Percentiles rank a stretch among this genome's conserved stretches.
Evolutionary conservation across 2,113 vertebrate species (phyloP).

Genomic region (Monarcha castaneiventris): DNA sequence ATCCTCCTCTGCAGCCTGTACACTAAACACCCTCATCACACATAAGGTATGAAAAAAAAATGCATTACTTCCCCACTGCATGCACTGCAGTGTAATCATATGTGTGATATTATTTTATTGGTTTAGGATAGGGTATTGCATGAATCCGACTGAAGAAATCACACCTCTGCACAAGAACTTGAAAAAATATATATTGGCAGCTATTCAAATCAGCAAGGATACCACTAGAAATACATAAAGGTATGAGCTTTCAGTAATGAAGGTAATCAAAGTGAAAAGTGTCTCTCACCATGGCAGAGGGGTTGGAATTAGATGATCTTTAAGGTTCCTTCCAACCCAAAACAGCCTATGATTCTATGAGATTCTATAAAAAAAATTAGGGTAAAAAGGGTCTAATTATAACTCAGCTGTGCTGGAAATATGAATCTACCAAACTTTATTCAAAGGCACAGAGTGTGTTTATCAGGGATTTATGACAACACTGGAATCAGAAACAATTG

Average conservation of each 20-base stretch:
- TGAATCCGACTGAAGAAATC: not conserved
- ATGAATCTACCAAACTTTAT: not conserved
- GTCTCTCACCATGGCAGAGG: not conserved
- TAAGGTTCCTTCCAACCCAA: not conserved
- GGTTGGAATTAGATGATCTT: not conserved
- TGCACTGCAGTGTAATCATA: not conserved
- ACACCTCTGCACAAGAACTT: not conserved
- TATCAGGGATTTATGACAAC: slow-evolving; percentile 12
- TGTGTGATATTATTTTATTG: slow-evolving; percentile 11
- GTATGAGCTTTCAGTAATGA: not conserved
- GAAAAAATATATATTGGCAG: not conserved
- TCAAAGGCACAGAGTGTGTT: not conserved
- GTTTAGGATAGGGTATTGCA: not conserved
- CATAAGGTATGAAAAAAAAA: not conserved
- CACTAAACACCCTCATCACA: not conserved
- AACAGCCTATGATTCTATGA: not conserved
- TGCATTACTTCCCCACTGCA: not conserved
- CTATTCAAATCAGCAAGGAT: not conserved
- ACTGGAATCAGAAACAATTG: slow-evolving; percentile 38
- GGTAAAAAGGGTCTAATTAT: not conserved
- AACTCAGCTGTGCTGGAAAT: not conserved
- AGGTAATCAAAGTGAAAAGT: not conserved
- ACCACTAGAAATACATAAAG: not conserved
- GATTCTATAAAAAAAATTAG: not conserved
- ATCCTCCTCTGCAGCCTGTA: not conserved